Evolutionary conservation across 37 sponge, comb jelly and placozoan genomes (phyloP).

Genomic region (Oscarella lobularis): DNA sequence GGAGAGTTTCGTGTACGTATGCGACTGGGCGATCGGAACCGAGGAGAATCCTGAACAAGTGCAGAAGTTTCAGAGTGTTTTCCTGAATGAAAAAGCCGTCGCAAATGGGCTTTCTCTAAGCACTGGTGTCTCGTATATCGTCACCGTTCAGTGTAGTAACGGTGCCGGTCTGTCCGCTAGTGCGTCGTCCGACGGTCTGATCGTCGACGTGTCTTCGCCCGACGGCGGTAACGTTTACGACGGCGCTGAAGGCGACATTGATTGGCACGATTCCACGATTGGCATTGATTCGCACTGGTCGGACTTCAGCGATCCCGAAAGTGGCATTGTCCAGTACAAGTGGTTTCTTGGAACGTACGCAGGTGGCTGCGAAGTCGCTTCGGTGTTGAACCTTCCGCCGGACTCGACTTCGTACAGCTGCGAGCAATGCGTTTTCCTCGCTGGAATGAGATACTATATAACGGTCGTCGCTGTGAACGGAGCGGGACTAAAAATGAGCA

Average conservation of each 20-base stretch:
- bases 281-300: slow-evolving; percentile 11
- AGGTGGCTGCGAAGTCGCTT: no score
- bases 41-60: not conserved
- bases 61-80: not conserved
- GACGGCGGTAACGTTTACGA: slow-evolving; percentile 23
- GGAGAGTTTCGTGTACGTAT: not conserved
- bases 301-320: slow-evolving; percentile 47
- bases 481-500: no score
- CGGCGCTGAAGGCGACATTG: not conserved
- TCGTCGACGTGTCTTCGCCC: slow-evolving; percentile 41
- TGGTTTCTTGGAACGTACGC: no score
- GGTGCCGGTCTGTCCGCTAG: not conserved
- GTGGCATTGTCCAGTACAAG: no score
- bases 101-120: not conserved
- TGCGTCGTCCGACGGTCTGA: slow-evolving; percentile 46
- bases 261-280: slow-evolving; percentile 10
- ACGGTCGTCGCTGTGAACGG: no score
- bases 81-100: not conserved
- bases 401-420: no score
- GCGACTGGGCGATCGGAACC: not conserved
- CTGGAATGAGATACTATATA: no score
- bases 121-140: not conserved
- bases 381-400: no score
- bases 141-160: not conserved
- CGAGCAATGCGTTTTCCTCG: no score